Base-by-base conservation (phyloP, 2,888 invertebrate species). In the Sepioteuthis lessoniana region DNA sequence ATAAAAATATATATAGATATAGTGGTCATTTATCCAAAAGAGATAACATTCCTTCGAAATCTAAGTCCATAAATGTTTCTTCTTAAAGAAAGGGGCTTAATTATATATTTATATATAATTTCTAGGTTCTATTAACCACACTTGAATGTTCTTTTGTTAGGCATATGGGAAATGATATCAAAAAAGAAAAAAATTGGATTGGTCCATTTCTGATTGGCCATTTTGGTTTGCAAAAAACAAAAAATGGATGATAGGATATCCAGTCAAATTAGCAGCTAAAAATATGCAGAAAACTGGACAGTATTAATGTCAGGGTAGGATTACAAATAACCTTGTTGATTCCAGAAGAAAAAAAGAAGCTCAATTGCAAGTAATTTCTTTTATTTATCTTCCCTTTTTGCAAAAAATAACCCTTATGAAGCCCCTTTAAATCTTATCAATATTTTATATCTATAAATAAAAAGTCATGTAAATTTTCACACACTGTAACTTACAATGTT, bases 1-100 rank as follows among this genome's bases (percentile, higher is more conserved):
- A 76, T 31, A 50, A 50, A 50, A 50, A 50, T 55, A 55, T 21
- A 55, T 2, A 76, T 76, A n/a, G 10, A 76, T 2, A 76, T n/a
- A n/a, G 16, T 31, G 31, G 10, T 31, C 76, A 76, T 31, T 8
- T 5, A 76, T n/a, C 31, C 31, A 76, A 76, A n/a, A 76, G 13
- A 10, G 8, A 0, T 0, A n/a, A n/a, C 8, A n/a, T 10, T 10
- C n/a, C 21, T 25, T n/a, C 25, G 1, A 16, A 0, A 25, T 60
- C 25, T 25, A 28, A 60, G 31, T 60, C 76, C 25, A 76, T 76
- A n/a, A 76, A 76, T 1, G 76, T 35, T 35, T 76, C n/a, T 76
- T 35, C 35, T 76, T 13, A 76, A 13, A 76, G 4, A 76, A n/a
- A 35, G 19, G 35, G 35, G 76, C n/a, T 76, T 76, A 0, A 76